Evolutionary conservation across 2,888 invertebrate species (phyloP).

Genomic region (Branchellion lobata): DNA sequence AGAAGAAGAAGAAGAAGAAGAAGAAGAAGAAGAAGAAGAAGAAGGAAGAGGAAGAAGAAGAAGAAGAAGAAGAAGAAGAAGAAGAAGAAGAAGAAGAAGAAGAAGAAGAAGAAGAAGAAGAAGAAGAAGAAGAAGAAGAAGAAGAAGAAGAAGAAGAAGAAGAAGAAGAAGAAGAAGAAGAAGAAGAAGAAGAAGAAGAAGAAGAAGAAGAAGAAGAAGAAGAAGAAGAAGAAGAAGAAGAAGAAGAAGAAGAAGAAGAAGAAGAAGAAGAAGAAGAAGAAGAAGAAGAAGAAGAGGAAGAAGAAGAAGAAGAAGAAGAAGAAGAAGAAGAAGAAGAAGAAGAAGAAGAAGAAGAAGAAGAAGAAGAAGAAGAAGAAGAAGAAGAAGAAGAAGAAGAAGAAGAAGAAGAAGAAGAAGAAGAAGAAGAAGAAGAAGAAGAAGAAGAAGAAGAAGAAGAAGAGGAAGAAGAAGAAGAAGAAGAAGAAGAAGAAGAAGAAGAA

Average conservation of each 20-base stretch:
- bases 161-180: neutral
- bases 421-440: too few relatives aligned
- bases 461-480: too few relatives aligned
- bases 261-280: neutral
- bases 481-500: too few relatives aligned
- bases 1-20: constrained; percentile 17
- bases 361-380: too few relatives aligned
- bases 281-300: too few relatives aligned
- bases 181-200: neutral
- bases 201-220: neutral
- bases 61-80: neutral
- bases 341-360: constrained; percentile 1
- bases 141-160: neutral
- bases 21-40: neutral
- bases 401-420: too few relatives aligned
- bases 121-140: constrained; percentile 13
- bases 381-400: too few relatives aligned
- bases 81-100: neutral
- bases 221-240: neutral
- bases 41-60: neutral
- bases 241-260: neutral
- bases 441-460: too few relatives aligned
- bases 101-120: neutral
- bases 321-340: neutral
- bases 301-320: too few relatives aligned